Conservation (phyloP, 2,113 vertebrate species). For the Polypterus bichir region DNA sequence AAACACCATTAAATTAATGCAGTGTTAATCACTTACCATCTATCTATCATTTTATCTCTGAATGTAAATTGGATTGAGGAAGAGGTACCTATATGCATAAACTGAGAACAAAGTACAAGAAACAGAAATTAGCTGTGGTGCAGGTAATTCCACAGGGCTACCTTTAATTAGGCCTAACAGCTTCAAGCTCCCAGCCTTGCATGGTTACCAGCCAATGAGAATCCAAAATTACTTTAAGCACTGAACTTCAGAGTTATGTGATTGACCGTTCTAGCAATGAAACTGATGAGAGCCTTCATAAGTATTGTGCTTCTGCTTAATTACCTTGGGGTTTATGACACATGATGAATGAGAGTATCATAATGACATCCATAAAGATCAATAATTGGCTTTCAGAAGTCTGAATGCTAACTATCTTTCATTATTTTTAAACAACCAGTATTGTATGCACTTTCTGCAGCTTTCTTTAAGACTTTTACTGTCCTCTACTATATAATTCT, state of each 20-base stretch:
- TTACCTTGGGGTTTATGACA: conserved; percentile 45
- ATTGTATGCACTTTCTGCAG: too few relatives aligned
- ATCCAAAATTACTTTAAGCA: conserved; percentile 38
- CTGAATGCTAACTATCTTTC: conserved; percentile 30
- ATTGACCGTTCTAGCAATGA: conserved; percentile 42
- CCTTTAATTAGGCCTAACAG: conserved; percentile 55
- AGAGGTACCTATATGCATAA: too few relatives aligned
- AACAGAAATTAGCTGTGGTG: conserved; percentile 31
- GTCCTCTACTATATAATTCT: too few relatives aligned
- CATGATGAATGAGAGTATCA: conserved; percentile 39
- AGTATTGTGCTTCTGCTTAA: conserved; percentile 42
- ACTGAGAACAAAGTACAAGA: conserved; percentile 17
- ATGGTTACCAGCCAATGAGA: conserved; percentile 39
- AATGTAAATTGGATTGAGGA: too few relatives aligned
- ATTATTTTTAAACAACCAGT: not conserved
- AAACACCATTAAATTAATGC: too few relatives aligned
- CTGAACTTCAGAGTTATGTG: conserved; percentile 33
- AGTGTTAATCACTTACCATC: too few relatives aligned
- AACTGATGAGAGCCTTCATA: conserved; percentile 46
- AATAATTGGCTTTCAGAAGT: conserved; percentile 43
- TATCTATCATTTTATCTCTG: too few relatives aligned
- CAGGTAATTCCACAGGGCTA: conserved; percentile 49
- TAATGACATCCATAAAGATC: conserved; percentile 40
- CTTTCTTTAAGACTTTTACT: too few relatives aligned
- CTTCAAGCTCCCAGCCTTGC: conserved; percentile 28